Base-by-base conservation (phyloP, 2,888 invertebrate genomes). In the Heliothis peltigera region DNA sequence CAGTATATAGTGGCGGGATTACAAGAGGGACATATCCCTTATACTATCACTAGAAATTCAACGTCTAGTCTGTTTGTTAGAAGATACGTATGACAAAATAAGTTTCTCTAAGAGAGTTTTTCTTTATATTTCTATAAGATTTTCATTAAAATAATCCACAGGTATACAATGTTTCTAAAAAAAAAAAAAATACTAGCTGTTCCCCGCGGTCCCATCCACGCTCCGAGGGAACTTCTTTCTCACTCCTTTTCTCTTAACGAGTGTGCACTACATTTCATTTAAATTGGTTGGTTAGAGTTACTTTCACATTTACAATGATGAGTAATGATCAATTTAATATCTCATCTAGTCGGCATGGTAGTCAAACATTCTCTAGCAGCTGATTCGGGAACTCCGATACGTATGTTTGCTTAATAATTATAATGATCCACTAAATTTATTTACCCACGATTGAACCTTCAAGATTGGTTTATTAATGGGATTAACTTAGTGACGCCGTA, bases 351-450 rank as follows among this genome's bases (percentile, higher is more conserved):
- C 5, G 4, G n/a, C 2, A 18, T 3, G 22, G 21, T 15, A 48
- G n/a, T 19, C 2, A 35, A 63, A 28, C n/a, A 2, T 39, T 19
- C 1, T n/a, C 4, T 2, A 32, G 39, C 28, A 62, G 5, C 18
- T 22, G 43, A 62, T 22, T 44, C 22, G 18, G 44, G 61, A 21
- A 25, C n/a, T 22, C n/a, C n/a, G 35, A 18, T 43, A 17, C 12
- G 2, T 53, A 21, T 28, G 43, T 63, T 53, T 49, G 21, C 18
- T 52, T 42, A 22, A 21, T 63, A 43, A 48, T 53, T n/a, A 48
- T 39, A 21, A 52, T 39, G 35, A 18, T 48, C 8, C 19, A 17
- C 17, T 53, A 52, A 32, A 70, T 63, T n/a, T 42, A 70, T 63
- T n/a, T 42, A 43, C 12, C 8, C 42, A n/a, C 42, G n/a, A 49